Conservation (phyloP, 2,888 invertebrate genomes). For the Latheticus oryzae region DNA sequence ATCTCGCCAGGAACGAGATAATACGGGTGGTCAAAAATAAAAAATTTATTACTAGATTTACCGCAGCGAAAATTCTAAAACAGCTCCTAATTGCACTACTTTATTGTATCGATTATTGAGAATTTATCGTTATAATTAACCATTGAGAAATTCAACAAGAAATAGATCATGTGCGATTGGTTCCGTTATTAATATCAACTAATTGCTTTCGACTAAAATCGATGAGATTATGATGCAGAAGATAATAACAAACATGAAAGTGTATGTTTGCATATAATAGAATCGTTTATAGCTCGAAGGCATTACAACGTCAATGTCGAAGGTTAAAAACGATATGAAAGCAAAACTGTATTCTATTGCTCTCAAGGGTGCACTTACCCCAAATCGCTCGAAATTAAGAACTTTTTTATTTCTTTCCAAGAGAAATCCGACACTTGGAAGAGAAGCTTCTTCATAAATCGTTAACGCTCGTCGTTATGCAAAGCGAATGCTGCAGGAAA, state of each 20-base stretch:
- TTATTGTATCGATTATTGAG: neutral
- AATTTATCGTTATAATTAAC: slow-evolving; percentile 2
- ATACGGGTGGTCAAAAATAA: slow-evolving; percentile 15
- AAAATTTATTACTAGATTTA: neutral
- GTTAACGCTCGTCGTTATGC: too few relatives aligned
- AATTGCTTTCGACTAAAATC: slow-evolving; percentile 15
- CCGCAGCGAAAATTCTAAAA: neutral
- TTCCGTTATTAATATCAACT: slow-evolving; percentile 13
- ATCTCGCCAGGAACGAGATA: neutral
- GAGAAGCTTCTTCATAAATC: slow-evolving; percentile 3
- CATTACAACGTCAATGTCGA: slow-evolving; percentile 32
- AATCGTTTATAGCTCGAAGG: slow-evolving; percentile 18
- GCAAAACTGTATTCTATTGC: slow-evolving; percentile 34
- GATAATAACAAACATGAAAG: slow-evolving; percentile 26
- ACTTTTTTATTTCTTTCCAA: slow-evolving; percentile 23
- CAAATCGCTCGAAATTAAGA: slow-evolving; percentile 28
- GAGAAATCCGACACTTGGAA: slow-evolving; percentile 7
- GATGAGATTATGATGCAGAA: slow-evolving; percentile 15
- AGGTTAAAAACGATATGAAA: slow-evolving; percentile 36
- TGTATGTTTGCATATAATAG: slow-evolving; percentile 25
- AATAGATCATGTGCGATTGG: too few relatives aligned
- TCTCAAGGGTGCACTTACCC: slow-evolving; percentile 31
- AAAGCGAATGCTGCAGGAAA: too few relatives aligned
- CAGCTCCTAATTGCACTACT: neutral
- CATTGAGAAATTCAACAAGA: too few relatives aligned